These are phyloP conservation scores for Sesia bembeciformis DNA, from an alignment of 2,888 invertebrate species.

Conservation along the genomic window DNA sequence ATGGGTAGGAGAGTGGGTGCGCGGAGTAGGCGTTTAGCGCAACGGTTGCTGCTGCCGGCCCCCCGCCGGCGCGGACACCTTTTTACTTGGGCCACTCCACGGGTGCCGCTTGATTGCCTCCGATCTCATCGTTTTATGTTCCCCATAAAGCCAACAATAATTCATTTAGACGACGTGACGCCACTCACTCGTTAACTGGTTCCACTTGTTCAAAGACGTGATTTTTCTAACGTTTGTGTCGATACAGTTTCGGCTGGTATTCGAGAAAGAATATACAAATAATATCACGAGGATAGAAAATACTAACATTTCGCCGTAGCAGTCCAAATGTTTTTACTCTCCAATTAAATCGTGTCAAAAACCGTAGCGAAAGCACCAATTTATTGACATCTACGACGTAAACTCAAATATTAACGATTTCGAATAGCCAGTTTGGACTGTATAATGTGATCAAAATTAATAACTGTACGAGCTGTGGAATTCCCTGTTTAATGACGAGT, in stretches of 20 bases:
- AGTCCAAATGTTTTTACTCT: slow-evolving; percentile 1
- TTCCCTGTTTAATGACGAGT: slow-evolving; percentile 9
- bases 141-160: slow-evolving; percentile 73
- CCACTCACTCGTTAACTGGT: slow-evolving; percentile 70
- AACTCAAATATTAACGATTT: slow-evolving; percentile 10
- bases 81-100: slow-evolving; percentile 63
- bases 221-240: slow-evolving; percentile 20
- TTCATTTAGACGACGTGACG: slow-evolving; percentile 74
- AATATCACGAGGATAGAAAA: neutral
- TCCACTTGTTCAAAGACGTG: slow-evolving; percentile 44
- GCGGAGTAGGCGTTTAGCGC: slow-evolving; percentile 56
- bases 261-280: neutral
- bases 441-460: slow-evolving; percentile 9
- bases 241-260: slow-evolving; percentile 22
- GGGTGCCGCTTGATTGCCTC: slow-evolving; percentile 72
- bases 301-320: neutral
- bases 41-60: slow-evolving; percentile 50
- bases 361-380: slow-evolving; percentile 7
- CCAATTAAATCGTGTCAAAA: slow-evolving; percentile 4
- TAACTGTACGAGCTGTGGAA: slow-evolving; percentile 8
- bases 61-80: slow-evolving; percentile 60
- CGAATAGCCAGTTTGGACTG: slow-evolving; percentile 10
- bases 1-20: slow-evolving; percentile 53
- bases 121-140: slow-evolving; percentile 72
- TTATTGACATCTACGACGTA: slow-evolving; percentile 8